Evolutionary conservation across 2,113 vertebrate genomes (phyloP), one percentile per base, ranked within the genome.

Genomic region (Mohoua ochrocephala): DNA sequence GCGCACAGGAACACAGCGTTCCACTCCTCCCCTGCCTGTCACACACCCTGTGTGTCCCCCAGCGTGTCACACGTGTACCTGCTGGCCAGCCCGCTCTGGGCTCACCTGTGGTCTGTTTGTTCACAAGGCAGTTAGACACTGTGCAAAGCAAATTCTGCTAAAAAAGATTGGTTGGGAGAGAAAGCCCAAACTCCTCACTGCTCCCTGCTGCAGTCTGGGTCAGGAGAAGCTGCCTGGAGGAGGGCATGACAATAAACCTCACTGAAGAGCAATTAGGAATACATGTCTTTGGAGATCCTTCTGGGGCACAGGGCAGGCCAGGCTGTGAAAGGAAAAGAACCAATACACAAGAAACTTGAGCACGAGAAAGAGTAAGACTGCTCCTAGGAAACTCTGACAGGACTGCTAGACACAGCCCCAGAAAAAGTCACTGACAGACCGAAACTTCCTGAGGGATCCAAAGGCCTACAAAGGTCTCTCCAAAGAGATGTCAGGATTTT

Each of bases 11-110:
- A 9, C 49, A 64, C 23, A 20, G 28, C 2, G 16, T 10, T 33
- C 31, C 35, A 7, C 39, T 63, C 17, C 80, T 77, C 26, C 41
- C 37, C 42, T 37, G 33, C 44, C 45, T 47, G 49, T 61, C 45
- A 53, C 53, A 56, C 21, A 16, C 0, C 12, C 39, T 9, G 26
- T 1, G 5, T 57, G 42, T 35, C 64, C 44, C n/a, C 39, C 52
- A 57, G 8, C 0, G 0, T 11, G 47, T 44, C 53, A 30, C 28
- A 3, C 0, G 0, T 9, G 13, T 11, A 28, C 24, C 8, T 27
- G 22, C 24, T 16, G 49, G 15, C 30, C 37, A 85, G 33, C 14
- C 57, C 9, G 3, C 11, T 41, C 44, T 56, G 82, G 26, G 15
- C 30, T 67, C 11, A 19, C 7, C 22, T 24, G 4, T 11, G 28